Evolutionary conservation across 1,140 invertebrate genomes (phyloP).

Genomic region (Diabrotica virgifera): DNA sequence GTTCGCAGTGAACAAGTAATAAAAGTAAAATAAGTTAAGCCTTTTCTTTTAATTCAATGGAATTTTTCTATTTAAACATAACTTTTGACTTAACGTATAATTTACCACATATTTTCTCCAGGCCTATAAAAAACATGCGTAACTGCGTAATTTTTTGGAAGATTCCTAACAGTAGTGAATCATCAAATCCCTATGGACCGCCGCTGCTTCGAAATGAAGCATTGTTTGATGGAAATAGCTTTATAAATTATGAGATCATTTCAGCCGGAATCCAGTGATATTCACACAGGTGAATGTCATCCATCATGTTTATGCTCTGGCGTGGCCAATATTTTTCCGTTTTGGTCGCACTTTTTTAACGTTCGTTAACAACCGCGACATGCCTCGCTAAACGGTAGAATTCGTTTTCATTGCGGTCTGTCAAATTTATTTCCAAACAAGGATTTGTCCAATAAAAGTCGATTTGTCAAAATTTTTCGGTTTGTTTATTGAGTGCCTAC

Average conservation of each 20-base stretch:
- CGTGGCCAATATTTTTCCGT: conserved; percentile 15
- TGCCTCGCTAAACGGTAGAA: conserved; percentile 10
- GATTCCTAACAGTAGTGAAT: too few relatives aligned
- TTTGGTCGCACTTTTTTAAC: conserved; percentile 18
- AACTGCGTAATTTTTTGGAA: too few relatives aligned
- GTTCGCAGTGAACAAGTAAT: too few relatives aligned
- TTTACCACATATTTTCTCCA: too few relatives aligned
- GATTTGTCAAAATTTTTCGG: conserved; percentile 1
- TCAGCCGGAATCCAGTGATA: conserved; percentile 36
- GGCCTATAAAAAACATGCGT: too few relatives aligned
- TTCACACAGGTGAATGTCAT: conserved; percentile 40
- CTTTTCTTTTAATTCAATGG: too few relatives aligned
- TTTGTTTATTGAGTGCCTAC: neutral
- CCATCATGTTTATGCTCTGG: conserved; percentile 29
- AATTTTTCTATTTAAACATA: too few relatives aligned
- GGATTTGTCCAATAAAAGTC: neutral
- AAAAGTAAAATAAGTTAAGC: too few relatives aligned
- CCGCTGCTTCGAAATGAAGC: conserved; percentile 34
- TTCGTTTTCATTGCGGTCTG: conserved; percentile 10
- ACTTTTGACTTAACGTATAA: too few relatives aligned
- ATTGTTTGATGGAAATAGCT: conserved; percentile 43
- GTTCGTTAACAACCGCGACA: conserved; percentile 19
- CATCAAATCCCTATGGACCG: neutral
- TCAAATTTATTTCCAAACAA: conserved; percentile 3
- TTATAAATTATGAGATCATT: conserved; percentile 43